Base-by-base conservation (phyloP, 2,113 vertebrate genomes). In the Onychostruthus taczanowskii region DNA sequence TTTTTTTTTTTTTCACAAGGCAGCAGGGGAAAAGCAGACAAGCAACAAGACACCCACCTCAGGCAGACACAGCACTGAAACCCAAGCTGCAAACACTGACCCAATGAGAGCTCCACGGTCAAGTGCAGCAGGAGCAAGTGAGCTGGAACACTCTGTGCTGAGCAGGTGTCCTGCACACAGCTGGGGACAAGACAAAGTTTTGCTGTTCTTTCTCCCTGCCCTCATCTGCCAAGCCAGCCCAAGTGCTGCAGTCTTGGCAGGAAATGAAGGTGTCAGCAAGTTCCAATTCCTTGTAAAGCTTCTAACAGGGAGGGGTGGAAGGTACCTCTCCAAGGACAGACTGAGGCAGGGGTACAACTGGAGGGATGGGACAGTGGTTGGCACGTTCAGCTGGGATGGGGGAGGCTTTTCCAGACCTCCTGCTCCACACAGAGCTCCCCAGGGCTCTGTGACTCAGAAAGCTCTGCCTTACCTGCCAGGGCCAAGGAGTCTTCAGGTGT, bases 51-150 rank as follows among this genome's bases (percentile, higher is more conserved):
- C 46, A 88, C 28, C n/a, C 50, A 66, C 7, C 30, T 67, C 72
- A 74, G 74, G 26, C 16, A 79, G 87, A 61, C 3, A 49, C 35
- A 72, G 59, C 64, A 41, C 3, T 53, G 73, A 78, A 93, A 89
- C 27, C 68, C 73, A 67, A 81, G 68, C 52, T 52, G 68, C 62
- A 24, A 76, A 61, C 3, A 1, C n/a, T 0, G 0, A 58, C 41
- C 23, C 76, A 62, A 4, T 0, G 1, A 83, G n/a, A 90, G 55
- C 46, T 83, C 62, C n/a, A 43, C 0, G 0, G 56, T 73, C 58
- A 11, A 43, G 37, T 6, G 24, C 72, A 66, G 76, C 76, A 77
- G 33, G 28, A 86, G 75, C 41, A 19, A 53, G 46, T 0, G 13
- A 59, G n/a, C 28, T 3, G 46, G 46, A 62, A 87, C 9, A 55